These are phyloP conservation scores for Glandiceps talaboti DNA, from an alignment of 53 echinoderm and acorn worm genomes.

Conservation along the genomic window DNA sequence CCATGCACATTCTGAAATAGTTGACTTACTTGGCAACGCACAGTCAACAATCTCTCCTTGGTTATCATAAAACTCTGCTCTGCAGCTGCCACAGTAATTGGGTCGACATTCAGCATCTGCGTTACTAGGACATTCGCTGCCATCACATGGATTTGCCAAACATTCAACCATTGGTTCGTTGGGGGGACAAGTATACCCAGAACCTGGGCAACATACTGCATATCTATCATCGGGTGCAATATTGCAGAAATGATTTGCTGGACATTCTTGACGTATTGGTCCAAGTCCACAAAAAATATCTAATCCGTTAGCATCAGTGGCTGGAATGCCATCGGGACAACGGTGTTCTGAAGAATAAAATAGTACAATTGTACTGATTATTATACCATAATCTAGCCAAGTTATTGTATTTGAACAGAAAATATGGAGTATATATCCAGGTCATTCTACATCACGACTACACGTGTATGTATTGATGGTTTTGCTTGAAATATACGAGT, in stretches of 20 bases:
- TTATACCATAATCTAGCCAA: too few species aligned
- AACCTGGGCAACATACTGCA: neutral
- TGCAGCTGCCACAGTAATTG: constrained; percentile 5
- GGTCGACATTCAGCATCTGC: neutral
- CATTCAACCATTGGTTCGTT: neutral
- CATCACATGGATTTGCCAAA: neutral
- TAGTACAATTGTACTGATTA: too few species aligned
- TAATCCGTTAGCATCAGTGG: neutral
- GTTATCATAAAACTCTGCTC: constrained; percentile 2
- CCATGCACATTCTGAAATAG: too few species aligned
- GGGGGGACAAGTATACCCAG: neutral
- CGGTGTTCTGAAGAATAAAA: neutral
- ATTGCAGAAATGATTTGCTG: neutral
- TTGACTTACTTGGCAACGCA: too few species aligned
- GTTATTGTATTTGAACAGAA: too few species aligned
- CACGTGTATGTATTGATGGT: too few species aligned
- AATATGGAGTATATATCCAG: too few species aligned
- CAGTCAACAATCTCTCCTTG: neutral
- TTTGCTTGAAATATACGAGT: too few species aligned
- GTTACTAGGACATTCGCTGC: neutral
- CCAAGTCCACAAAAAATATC: neutral
- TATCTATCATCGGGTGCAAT: neutral
- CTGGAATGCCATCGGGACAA: neutral
- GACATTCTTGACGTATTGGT: neutral
- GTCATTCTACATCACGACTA: too few species aligned